Conservation (phyloP, 2,888 invertebrate genomes). For the Caenorhabditis wallacei region DNA sequence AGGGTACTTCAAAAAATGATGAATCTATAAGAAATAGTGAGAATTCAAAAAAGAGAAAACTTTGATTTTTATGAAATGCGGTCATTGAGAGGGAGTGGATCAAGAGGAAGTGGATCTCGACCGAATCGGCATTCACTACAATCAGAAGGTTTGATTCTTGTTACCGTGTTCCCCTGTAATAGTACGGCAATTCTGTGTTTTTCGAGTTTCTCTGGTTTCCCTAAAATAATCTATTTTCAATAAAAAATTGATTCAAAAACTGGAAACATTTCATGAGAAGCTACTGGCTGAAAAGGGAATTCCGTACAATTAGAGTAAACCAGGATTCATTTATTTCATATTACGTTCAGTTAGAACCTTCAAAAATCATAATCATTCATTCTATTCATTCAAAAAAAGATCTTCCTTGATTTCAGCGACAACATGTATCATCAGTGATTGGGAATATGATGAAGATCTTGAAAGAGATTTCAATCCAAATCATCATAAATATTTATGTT, state of each 20-base stretch:
- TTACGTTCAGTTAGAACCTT: too few species aligned
- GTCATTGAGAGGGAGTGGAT: conserved; percentile 20
- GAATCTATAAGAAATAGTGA: conserved; percentile 5
- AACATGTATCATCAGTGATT: conserved; percentile 60
- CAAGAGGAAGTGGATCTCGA: conserved; percentile 37
- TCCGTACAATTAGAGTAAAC: too few species aligned
- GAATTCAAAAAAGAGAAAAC: not conserved
- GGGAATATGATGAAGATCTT: conserved; percentile 55
- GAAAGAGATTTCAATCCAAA: conserved; percentile 69
- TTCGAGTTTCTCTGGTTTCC: too few species aligned
- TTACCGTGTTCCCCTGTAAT: too few species aligned
- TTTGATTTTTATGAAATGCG: conserved; percentile 7
- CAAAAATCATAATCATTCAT: too few species aligned
- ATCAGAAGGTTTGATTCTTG: conserved; percentile 52
- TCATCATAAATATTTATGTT: conserved; percentile 72
- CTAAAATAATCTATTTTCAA: too few species aligned
- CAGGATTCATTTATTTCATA: too few species aligned
- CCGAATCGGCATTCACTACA: conserved; percentile 49
- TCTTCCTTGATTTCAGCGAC: conserved; percentile 26
- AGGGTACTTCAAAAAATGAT: conserved; percentile 30
- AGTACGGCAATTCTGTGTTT: too few species aligned
- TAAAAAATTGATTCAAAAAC: too few species aligned
- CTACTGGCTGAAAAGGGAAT: too few species aligned
- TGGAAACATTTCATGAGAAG: too few species aligned
- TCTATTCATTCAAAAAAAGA: not conserved